Percentiles rank a stretch among this genome's conserved stretches.
Evolutionary conservation across 2,113 vertebrate genomes (phyloP).

Genomic region (Etheostoma spectabile): DNA sequence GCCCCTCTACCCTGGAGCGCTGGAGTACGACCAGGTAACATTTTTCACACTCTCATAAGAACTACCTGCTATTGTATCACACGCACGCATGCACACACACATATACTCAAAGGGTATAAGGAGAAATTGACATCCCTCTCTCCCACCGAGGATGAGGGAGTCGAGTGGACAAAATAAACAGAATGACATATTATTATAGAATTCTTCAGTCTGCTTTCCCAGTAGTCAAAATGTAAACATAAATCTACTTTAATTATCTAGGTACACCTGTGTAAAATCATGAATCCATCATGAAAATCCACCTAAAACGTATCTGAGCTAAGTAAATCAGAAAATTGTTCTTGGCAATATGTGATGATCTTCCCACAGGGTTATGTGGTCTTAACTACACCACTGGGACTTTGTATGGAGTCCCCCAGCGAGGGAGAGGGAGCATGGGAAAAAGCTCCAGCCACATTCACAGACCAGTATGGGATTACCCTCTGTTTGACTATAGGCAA

Average conservation of each 20-base stretch:
- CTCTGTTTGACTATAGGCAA: conserved; percentile 25
- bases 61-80: not conserved
- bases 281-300: conserved; percentile 58
- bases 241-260: conserved; percentile 4
- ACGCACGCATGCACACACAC: not conserved
- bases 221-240: not conserved
- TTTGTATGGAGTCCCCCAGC: conserved; percentile 23
- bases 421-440: conserved; percentile 69
- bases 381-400: conserved; percentile 53
- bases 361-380: conserved; percentile 51
- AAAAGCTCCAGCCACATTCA: conserved; percentile 45
- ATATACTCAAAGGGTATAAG: not conserved
- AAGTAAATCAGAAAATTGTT: conserved; percentile 69
- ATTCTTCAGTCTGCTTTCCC: not conserved
- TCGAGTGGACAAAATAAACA: conserved; percentile 9
- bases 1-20: conserved; percentile 97
- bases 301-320: conserved; percentile 42
- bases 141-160: not conserved
- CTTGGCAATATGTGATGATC: conserved; percentile 47
- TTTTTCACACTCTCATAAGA: conserved; percentile 1
- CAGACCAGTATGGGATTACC: conserved; percentile 43
- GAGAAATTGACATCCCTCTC: not conserved
- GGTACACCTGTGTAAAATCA: conserved; percentile 34
- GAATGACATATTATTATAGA: not conserved
- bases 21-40: conserved; percentile 98